Evolutionary conservation across 1,140 invertebrate genomes (phyloP).

Genomic region (Lethocerus indicus): DNA sequence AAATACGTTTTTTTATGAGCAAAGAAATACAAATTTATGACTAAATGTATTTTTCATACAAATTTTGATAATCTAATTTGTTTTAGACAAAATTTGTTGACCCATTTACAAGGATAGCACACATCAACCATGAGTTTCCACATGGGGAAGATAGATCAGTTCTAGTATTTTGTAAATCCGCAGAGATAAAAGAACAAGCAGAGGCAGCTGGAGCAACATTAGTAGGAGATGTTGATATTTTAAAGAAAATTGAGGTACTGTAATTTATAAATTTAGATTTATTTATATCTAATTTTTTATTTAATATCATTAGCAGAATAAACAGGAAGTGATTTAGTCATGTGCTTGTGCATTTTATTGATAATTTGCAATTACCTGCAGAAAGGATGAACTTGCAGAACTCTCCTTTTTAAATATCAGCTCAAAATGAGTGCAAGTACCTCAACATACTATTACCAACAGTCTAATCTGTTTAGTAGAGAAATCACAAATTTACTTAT

Average conservation of each 20-base stretch:
- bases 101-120: slow-evolving; percentile 36
- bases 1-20: background rate
- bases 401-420: no score
- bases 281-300: background rate
- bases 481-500: no score
- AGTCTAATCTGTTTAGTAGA: no score
- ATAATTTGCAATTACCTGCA: no score
- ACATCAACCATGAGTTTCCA: slow-evolving; percentile 44
- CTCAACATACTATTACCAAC: no score
- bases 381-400: no score
- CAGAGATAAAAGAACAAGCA: slow-evolving; percentile 35
- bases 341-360: no score
- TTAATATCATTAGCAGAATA: background rate
- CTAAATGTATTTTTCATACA: background rate
- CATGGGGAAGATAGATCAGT: slow-evolving; percentile 41
- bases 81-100: slow-evolving; percentile 41
- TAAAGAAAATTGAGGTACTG: slow-evolving; percentile 51
- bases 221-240: slow-evolving; percentile 46
- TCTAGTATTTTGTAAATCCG: slow-evolving; percentile 48
- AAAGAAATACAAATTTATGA: background rate
- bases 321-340: no score
- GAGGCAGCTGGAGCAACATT: slow-evolving; percentile 45
- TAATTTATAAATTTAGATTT: background rate
- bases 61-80: slow-evolving; percentile 4
- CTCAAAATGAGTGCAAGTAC: no score